Evolutionary conservation across 1,140 invertebrate species (phyloP), one percentile per base, ranked within the genome.

Genomic region (Tetragnatha versicolor): DNA sequence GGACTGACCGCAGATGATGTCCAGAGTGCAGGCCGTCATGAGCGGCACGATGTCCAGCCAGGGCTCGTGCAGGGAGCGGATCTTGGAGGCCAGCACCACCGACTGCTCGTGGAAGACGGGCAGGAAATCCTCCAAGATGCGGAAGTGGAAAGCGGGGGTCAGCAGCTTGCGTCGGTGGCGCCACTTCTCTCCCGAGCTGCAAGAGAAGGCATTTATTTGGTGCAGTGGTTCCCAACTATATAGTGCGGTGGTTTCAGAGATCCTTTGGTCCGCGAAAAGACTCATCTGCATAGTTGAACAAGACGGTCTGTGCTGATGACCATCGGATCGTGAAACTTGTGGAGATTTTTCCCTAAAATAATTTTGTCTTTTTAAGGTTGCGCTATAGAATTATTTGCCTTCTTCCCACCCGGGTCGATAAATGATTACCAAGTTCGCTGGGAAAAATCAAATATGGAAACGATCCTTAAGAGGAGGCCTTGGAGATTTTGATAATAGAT

Each of bases 161-260:
- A 89, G 78, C 65, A 89, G 81, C 80, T 87, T 87, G 6, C 88
- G 78, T 53, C 87, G 82, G 3, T 69, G 81, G 3, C 83, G 81
- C 88, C 87, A 87, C 83, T 86, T 87, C 42, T 87, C 85, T 84
- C 90, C 89, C 78, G 89, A 90, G 76, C 89, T 92, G 33, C 94
- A 77, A 60, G 14, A 79, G 20, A 22, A 53, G 9, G n/a, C 2
- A 37, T 27, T 20, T n/a, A 17, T 20, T 17, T 17, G 20, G 42
- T 17, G 20, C 12, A 20, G 12, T 47, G 20, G 42, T 12, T 17
- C 12, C 42, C 42, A 20, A 17, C 20, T 47, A 1, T 17, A 47
- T 2, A 17, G 42, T 20, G 20, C 12, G 1, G 42, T 47, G 12
- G 12, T 20, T 47, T n/a, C n/a, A n/a, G n/a, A n/a, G 42, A 20